phyloP scores from a whole-genome alignment of 2,113 vertebrate species.

The Pterophyllum scalare region DNA sequence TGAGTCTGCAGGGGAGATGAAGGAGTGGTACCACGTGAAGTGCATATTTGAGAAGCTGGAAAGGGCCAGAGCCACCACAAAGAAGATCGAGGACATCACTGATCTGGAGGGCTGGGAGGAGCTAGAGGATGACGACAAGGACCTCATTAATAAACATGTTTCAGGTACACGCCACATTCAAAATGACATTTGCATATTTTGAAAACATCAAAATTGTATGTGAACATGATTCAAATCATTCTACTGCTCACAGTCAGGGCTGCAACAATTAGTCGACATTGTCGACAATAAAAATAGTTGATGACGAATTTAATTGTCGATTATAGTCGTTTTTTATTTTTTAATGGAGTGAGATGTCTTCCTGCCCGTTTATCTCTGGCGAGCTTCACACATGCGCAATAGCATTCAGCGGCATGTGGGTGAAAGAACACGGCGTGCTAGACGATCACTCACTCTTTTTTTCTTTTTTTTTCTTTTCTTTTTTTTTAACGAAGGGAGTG shows the following conservation, averaged over 20 bases:
- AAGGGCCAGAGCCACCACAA: constrained; percentile 92
- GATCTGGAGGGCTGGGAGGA: constrained; percentile 98
- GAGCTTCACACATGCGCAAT: no score
- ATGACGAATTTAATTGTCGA: no score
- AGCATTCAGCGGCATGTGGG: no score
- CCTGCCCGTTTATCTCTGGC: no score
- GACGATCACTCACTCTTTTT: no score
- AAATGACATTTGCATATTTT: not conserved
- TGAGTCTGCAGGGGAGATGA: constrained; percentile 97
- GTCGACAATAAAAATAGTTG: no score
- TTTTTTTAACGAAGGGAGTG: no score
- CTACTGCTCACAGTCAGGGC: not conserved
- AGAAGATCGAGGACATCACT: constrained; percentile 95
- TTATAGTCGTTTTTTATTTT: no score
- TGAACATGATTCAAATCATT: not conserved
- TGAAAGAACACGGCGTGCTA: no score
- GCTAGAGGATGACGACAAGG: constrained; percentile 91
- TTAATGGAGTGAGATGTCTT: no score
- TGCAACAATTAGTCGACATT: no score
- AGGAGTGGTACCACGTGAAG: constrained; percentile 97
- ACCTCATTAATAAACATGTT: constrained; percentile 88
- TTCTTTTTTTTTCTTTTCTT: no score
- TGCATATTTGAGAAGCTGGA: constrained; percentile 98
- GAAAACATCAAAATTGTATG: not conserved
- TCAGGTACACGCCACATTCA: constrained; percentile 79